phyloP scores from a whole-genome alignment of 2,888 invertebrate genomes.

The Watsonalla binaria region DNA sequence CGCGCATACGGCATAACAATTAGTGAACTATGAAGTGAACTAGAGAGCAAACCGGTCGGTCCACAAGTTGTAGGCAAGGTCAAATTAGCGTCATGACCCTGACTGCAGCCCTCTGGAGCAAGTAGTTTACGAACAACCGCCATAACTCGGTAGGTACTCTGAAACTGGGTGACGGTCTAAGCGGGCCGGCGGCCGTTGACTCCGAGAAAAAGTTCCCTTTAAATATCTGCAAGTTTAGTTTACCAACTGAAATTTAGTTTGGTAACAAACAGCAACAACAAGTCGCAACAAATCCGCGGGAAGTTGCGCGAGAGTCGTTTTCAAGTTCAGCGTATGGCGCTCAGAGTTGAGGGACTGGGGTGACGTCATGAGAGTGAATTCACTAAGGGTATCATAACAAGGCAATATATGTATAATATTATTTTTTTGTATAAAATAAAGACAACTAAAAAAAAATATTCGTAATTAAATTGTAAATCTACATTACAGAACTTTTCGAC shows the following conservation, averaged over 20 bases:
- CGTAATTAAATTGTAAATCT: too few species aligned
- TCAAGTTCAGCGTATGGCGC: slow-evolving; percentile 60
- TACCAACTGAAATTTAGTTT: slow-evolving; percentile 78
- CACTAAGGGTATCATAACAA: too few species aligned
- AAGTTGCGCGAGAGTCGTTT: slow-evolving; percentile 77
- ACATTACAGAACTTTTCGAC: too few species aligned
- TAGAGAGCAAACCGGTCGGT: slow-evolving; percentile 33
- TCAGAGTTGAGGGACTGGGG: not conserved
- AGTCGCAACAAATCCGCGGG: slow-evolving; percentile 70
- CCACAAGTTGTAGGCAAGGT: slow-evolving; percentile 70
- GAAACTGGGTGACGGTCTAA: slow-evolving; percentile 77
- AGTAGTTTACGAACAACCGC: slow-evolving; percentile 78
- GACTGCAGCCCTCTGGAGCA: slow-evolving; percentile 70
- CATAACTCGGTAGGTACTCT: slow-evolving; percentile 75
- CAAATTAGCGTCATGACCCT: slow-evolving; percentile 75
- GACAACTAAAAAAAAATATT: too few species aligned
- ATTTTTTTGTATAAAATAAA: too few species aligned
- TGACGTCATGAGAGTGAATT: not conserved
- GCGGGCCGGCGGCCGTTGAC: slow-evolving; percentile 76
- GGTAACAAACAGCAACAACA: slow-evolving; percentile 76
- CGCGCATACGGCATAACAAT: slow-evolving; percentile 18
- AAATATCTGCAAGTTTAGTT: slow-evolving; percentile 78
- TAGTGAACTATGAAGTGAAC: slow-evolving; percentile 40
- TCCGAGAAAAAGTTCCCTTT: slow-evolving; percentile 78
- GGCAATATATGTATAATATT: too few species aligned